These are phyloP conservation scores for Parauchenoglanis ngamensis DNA, from an alignment of 2,797 vertebrate species.

Conservation along the genomic window DNA sequence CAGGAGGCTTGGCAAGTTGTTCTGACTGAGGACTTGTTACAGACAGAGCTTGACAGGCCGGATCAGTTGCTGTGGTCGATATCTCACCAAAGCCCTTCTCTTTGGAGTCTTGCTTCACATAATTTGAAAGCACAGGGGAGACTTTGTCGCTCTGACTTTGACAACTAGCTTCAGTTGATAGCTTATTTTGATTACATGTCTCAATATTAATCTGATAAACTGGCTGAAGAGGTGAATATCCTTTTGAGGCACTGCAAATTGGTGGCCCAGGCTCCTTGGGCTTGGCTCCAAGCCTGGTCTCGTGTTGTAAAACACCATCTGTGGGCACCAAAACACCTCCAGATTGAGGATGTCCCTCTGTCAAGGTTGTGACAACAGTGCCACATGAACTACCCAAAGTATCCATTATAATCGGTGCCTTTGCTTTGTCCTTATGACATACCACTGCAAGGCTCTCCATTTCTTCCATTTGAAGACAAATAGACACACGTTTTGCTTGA, in stretches of 20 bases:
- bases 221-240: slow-evolving; percentile 56
- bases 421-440: slow-evolving; percentile 63
- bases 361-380: slow-evolving; percentile 20
- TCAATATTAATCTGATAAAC: slow-evolving; percentile 75
- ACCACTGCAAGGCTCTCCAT: slow-evolving; percentile 78
- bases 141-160: slow-evolving; percentile 39
- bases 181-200: slow-evolving; percentile 63
- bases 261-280: slow-evolving; percentile 62
- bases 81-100: slow-evolving; percentile 15
- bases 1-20: slow-evolving; percentile 51
- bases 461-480: slow-evolving; percentile 62
- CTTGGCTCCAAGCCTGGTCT: slow-evolving; percentile 62
- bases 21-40: slow-evolving; percentile 31
- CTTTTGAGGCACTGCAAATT: slow-evolving; percentile 65
- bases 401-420: slow-evolving; percentile 54
- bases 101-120: slow-evolving; percentile 22
- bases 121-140: slow-evolving; percentile 36
- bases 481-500: slow-evolving; percentile 53
- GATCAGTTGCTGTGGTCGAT: slow-evolving; percentile 32
- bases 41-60: slow-evolving; percentile 31
- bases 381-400: slow-evolving; percentile 48
- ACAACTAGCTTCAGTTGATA: slow-evolving; percentile 23
- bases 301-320: slow-evolving; percentile 56
- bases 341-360: slow-evolving; percentile 54
- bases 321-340: slow-evolving; percentile 48